Conservation (phyloP, 2,113 vertebrate genomes). For the Arothron firmamentum region DNA sequence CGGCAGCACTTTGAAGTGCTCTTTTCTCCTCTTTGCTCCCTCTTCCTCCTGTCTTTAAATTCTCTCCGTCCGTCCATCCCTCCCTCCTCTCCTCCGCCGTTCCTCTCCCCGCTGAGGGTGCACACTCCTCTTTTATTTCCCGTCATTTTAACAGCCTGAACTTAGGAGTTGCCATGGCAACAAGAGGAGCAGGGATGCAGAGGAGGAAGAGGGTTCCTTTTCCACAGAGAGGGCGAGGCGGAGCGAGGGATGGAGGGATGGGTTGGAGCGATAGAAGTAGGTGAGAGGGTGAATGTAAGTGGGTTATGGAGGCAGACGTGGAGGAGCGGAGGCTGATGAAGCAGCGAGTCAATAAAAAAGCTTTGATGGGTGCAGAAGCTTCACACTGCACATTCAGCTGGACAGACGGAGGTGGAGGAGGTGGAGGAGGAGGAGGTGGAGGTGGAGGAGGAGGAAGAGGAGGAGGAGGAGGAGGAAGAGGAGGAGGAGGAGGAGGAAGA, state of each 20-base stretch:
- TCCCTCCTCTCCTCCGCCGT: constrained; percentile 5
- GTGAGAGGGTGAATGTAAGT: constrained; percentile 27
- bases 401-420: too few relatives aligned
- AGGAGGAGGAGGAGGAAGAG: too few relatives aligned
- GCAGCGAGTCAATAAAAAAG: too few relatives aligned
- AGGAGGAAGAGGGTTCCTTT: constrained; percentile 38
- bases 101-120: constrained; percentile 49
- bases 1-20: constrained; percentile 68
- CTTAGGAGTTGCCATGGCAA: constrained; percentile 75
- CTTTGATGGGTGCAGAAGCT: too few relatives aligned
- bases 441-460: too few relatives aligned
- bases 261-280: constrained; percentile 18
- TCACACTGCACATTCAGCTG: too few relatives aligned
- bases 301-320: constrained; percentile 12
- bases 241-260: constrained; percentile 23
- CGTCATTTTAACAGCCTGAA: constrained; percentile 65
- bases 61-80: constrained; percentile 20
- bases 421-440: too few relatives aligned
- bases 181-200: constrained; percentile 61
- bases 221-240: constrained; percentile 20
- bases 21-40: constrained; percentile 14
- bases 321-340: neutral
- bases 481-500: too few relatives aligned
- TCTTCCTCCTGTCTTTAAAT: constrained; percentile 26
- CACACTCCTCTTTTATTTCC: constrained; percentile 48